phyloP scores from a whole-genome alignment of 2,113 vertebrate species.

The Pitta sordida region DNA sequence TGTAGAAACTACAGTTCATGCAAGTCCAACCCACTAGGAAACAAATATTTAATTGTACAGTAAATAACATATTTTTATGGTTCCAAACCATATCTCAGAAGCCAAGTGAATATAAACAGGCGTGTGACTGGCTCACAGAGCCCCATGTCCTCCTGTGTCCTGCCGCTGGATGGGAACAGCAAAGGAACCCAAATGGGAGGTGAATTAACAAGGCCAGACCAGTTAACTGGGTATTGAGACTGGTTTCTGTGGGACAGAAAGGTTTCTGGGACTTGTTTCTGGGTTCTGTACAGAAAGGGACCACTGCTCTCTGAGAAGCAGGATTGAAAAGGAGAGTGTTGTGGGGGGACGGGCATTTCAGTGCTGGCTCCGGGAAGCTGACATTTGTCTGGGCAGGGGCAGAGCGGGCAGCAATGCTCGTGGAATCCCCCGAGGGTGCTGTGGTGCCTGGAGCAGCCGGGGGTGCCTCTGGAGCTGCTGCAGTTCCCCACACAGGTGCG shows the following conservation, averaged over 20 bases:
- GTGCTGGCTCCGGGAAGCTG: background rate
- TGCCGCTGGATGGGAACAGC: background rate
- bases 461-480: background rate
- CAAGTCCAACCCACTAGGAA: background rate
- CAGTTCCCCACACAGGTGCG: background rate
- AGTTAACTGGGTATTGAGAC: accelerated
- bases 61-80: background rate
- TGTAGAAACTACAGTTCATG: background rate
- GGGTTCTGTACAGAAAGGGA: no score
- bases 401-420: accelerated
- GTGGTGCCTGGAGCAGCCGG: background rate
- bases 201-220: background rate
- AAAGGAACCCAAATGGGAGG: background rate
- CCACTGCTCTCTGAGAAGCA: accelerated
- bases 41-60: slow-evolving; percentile 19
- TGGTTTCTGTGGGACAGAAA: background rate
- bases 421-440: background rate
- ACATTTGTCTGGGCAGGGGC: background rate
- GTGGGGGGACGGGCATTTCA: accelerated
- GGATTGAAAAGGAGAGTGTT: accelerated
- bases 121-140: accelerated
- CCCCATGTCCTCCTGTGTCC: background rate
- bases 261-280: background rate
- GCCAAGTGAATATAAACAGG: background rate
- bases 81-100: background rate